These are phyloP conservation scores for Sipha flava DNA, from an alignment of 1,140 invertebrate species.

Conservation along the genomic window DNA sequence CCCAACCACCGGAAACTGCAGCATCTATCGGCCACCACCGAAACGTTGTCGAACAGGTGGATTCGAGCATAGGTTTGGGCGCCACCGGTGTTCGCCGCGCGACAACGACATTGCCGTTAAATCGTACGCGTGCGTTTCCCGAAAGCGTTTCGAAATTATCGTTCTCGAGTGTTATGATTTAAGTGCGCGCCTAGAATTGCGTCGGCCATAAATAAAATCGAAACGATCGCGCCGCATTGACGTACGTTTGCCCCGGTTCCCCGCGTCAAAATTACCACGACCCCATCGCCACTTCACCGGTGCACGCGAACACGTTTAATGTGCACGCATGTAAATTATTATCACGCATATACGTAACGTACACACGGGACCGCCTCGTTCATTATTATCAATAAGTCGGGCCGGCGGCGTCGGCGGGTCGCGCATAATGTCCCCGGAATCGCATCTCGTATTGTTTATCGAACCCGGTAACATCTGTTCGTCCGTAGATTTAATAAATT, in stretches of 20 bases:
- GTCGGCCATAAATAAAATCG: conserved; percentile 5
- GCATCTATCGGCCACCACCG: no score
- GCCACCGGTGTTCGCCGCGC: no score
- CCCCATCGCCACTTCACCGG: no score
- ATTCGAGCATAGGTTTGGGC: no score
- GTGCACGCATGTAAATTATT: neutral
- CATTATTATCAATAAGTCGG: conserved; percentile 16
- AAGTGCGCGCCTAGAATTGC: neutral
- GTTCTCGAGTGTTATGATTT: neutral
- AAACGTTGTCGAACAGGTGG: no score
- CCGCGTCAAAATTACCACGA: neutral
- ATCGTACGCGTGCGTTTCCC: no score
- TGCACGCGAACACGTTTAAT: neutral
- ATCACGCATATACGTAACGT: neutral
- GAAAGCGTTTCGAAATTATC: neutral
- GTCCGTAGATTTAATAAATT: neutral
- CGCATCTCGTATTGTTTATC: conserved; percentile 1
- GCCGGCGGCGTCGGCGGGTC: neutral
- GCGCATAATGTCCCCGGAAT: neutral
- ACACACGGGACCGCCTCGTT: neutral
- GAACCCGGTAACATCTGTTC: conserved; percentile 8
- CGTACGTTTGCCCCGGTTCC: no score
- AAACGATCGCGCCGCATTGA: neutral
- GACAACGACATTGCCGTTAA: no score
- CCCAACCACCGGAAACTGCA: no score